Percentiles rank a stretch among this genome's conserved stretches.
These are phyloP conservation scores for Distichodus sexfasciatus DNA, from an alignment of 2,797 vertebrate genomes.

Conservation along the genomic window DNA sequence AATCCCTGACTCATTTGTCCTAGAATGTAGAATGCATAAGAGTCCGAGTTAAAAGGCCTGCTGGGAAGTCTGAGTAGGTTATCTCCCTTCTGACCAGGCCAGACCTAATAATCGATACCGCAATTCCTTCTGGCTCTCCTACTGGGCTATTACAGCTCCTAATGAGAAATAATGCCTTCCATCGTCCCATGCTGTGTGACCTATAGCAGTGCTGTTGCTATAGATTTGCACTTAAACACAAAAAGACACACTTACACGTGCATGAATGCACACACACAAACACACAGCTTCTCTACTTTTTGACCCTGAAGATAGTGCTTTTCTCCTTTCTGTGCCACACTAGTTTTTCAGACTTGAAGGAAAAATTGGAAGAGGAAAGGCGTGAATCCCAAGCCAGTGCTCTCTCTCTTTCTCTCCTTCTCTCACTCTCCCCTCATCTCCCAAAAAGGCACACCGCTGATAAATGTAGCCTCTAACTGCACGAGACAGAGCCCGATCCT, in stretches of 20 bases:
- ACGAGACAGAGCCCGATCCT: slow-evolving; percentile 28
- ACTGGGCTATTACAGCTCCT: not conserved
- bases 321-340: not conserved
- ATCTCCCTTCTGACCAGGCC: slow-evolving; percentile 1
- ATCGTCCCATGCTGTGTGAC: slow-evolving; percentile 4
- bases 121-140: not conserved
- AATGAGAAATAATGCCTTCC: slow-evolving; percentile 25
- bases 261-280: not conserved
- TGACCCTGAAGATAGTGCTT: not conserved
- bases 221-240: not conserved
- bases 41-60: not conserved
- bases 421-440: not conserved
- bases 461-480: slow-evolving; percentile 35
- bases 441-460: slow-evolving; percentile 11
- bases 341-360: not conserved
- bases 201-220: not conserved
- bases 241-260: not conserved
- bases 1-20: not conserved
- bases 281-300: not conserved
- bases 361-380: not conserved
- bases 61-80: not conserved
- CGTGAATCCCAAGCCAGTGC: not conserved
- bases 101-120: slow-evolving; percentile 20
- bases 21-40: not conserved
- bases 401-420: not conserved